Base-by-base conservation (phyloP, 2,113 vertebrate species). In the Spermophilus dauricus region DNA sequence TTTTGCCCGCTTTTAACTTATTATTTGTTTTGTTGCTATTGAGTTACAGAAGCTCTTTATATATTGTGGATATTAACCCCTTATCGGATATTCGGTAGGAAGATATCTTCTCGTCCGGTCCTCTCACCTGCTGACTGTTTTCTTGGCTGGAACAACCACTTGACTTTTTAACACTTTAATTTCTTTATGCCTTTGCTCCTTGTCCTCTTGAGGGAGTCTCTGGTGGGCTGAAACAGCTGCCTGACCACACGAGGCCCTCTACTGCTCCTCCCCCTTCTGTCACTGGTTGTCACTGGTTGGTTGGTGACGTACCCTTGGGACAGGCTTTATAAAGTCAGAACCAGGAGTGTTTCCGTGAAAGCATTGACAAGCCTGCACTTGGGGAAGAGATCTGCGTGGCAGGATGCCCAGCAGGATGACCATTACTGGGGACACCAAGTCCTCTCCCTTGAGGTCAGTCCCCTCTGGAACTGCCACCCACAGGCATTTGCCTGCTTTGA, bases 381-480 rank as follows among this genome's bases (percentile, higher is more conserved):
- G 58, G 75, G 28, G 63, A 5, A 37, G 72, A 51, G n/a, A 20
- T 10, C 67, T 37, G 77, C 32, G 24, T 14, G 26, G 48, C 67
- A 58, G 39, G 48, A 28, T 75, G 11, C 39, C 34, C 32, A 16
- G 39, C 2, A n/a, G 26, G 34, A 2, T 69, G 82, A 22, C 16
- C 14, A 39, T 58, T 39, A 16, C 2, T 22, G 39, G 51, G 58
- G 69, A 37, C 10, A 26, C 76, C 28, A 11, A 24, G 39, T 37
- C 82, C 75, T 45, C 69, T 69, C 26, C 26, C 48, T 24, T 12
- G 83, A 77, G 22, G n/a, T 14, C 18, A 34, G 61, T 73, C 26
- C 0, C 39, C 6, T 8, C 14, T 78, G 0, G 9, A 63, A 9
- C 58, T 22, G 34, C 22, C 0, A 0, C 30, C 20, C 22, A 5